Evolutionary conservation across 37 sponge, comb jelly and placozoan genomes (phyloP).

Genomic region (Agelas oroides): DNA sequence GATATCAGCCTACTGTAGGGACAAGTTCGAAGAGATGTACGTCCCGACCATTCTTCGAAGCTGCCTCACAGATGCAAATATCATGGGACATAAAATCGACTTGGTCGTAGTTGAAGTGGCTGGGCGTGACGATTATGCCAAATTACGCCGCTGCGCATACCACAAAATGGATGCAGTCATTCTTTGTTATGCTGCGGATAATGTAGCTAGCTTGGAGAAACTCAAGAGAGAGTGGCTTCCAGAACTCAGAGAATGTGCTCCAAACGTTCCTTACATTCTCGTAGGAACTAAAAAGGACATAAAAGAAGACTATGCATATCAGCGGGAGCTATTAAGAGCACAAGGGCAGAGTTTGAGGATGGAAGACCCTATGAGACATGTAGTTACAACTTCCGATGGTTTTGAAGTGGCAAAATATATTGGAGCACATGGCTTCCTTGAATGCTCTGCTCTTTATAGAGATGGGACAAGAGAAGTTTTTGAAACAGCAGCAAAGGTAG

Average conservation of each 20-base stretch:
- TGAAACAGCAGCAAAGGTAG: constrained; percentile 43
- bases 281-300: constrained; percentile 57
- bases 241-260: constrained; percentile 20
- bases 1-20: constrained; percentile 54
- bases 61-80: constrained; percentile 25
- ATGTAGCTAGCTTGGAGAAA: constrained; percentile 19
- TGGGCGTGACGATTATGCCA: constrained; percentile 48
- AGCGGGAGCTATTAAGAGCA: not conserved
- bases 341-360: not conserved
- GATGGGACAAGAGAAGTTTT: constrained; percentile 50
- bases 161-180: constrained; percentile 45
- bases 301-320: constrained; percentile 11
- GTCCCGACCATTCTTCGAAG: constrained; percentile 33
- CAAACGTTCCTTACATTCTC: constrained; percentile 43
- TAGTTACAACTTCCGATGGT: constrained; percentile 7
- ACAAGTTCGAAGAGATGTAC: constrained; percentile 41
- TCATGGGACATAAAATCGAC: constrained; percentile 40
- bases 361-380: not conserved
- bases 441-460: constrained; percentile 53
- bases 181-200: constrained; percentile 44
- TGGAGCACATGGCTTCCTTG: constrained; percentile 44
- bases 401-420: constrained; percentile 11
- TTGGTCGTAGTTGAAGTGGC: constrained; percentile 42
- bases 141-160: constrained; percentile 39
- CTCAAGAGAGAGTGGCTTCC: constrained; percentile 31